phyloP scores from a whole-genome alignment of 2,113 vertebrate species.

The Mohoua ochrocephala region DNA sequence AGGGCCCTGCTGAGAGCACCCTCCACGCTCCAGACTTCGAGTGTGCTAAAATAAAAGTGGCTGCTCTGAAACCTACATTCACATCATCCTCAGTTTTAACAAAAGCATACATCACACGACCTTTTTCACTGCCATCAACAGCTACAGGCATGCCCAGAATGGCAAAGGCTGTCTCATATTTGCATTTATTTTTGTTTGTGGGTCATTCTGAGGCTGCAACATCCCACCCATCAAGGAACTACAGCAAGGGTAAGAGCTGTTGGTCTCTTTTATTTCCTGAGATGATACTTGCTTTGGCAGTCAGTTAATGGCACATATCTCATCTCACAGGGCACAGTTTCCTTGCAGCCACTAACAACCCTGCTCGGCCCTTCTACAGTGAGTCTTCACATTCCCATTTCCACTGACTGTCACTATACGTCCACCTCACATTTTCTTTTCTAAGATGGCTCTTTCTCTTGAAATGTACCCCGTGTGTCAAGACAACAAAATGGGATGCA shows the following conservation, averaged over 20 bases:
- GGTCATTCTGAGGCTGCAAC: neutral
- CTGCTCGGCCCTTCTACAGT: neutral
- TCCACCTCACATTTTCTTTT: neutral
- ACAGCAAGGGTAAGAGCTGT: neutral
- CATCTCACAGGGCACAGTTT: neutral
- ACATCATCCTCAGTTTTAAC: neutral
- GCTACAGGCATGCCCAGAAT: neutral
- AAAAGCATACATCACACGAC: neutral
- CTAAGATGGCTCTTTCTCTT: neutral
- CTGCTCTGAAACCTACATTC: neutral
- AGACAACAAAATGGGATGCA: neutral
- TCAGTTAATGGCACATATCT: neutral
- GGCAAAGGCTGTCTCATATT: neutral
- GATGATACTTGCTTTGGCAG: neutral
- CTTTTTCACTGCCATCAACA: neutral
- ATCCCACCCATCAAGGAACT: neutral
- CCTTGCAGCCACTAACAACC: neutral
- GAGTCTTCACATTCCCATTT: neutral
- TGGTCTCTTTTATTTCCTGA: neutral
- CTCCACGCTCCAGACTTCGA: rapidly evolving
- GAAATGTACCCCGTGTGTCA: neutral
- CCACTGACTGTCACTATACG: neutral
- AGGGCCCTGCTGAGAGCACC: neutral
- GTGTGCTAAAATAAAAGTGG: neutral
- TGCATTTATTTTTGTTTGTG: neutral